Evolutionary conservation across 2,113 vertebrate genomes (phyloP), one percentile per base, ranked within the genome.

Genomic region (Xyrauchen texanus): DNA sequence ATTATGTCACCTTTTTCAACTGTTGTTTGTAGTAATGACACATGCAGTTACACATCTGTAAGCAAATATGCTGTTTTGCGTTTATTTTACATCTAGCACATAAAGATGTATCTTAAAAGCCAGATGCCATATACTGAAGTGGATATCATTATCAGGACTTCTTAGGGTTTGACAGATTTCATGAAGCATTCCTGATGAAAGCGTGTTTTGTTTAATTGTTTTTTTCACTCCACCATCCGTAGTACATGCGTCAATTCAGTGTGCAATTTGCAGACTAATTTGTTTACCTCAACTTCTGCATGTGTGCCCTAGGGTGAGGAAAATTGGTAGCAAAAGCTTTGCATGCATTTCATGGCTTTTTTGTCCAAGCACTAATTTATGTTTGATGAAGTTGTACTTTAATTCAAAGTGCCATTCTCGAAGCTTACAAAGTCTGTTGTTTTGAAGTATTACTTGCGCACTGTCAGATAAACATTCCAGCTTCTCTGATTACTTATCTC

Each of bases 181-280:
- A 73, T 62, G 57, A 61, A 4, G 7, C 13, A 49, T 12, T 42
- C 4, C 12, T 79, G 60, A 21, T 21, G 45, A 46, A 69, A 34
- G 16, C 3, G 58, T 66, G 8, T 51, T 58, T 51, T 47, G 5
- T 4, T 15, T 47, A 2, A 46, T 10, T 7, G 12, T 12, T 5
- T 34, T 34, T 34, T 34, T 34, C 21, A 34, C 21, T 34, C 21
- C 21, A 34, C 21, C 8, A 72, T 45, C 7, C 6, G 57, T 21
- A 46, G 68, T 46, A 8, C 73, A 9, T 47, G 69, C 70, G 52
- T 80, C 87, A 76, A 79, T 88, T 84, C 85, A 81, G 86, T 87
- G 86, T 84, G 87, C 87, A 85, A 88, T 90, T 86, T 87, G 83
- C 79, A 79, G 79, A 68, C 86, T 87, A 90, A 89, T 91, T 87